phyloP scores from a whole-genome alignment of 53 echinoderm and acorn worm species.

The Mesocentrotus franciscanus region DNA sequence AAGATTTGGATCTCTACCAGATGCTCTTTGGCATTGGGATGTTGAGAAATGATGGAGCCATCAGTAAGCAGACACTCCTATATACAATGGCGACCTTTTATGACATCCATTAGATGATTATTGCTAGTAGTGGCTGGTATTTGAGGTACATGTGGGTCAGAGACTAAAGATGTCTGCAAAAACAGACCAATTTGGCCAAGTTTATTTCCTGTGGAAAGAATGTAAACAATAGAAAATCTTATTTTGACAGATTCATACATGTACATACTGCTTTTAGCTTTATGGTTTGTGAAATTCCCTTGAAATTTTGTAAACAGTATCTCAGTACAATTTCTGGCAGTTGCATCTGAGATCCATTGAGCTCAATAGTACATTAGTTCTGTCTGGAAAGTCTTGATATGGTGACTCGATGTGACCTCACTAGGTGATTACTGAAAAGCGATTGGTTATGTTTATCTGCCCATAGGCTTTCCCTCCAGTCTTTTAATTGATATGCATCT shows the following conservation, averaged over 20 bases:
- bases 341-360: neutral
- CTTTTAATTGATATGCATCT: slow-evolving; percentile 62
- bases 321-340: neutral
- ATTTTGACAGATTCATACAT: neutral
- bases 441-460: slow-evolving; percentile 52
- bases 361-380: slow-evolving; percentile 13
- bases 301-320: slow-evolving; percentile 9
- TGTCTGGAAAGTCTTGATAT: slow-evolving; percentile 25
- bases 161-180: slow-evolving; percentile 1
- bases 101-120: slow-evolving; percentile 39
- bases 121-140: neutral
- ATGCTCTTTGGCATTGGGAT: slow-evolving; percentile 28
- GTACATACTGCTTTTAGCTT: neutral
- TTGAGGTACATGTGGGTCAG: neutral
- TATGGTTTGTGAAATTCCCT: slow-evolving; percentile 12
- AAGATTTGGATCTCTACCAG: slow-evolving; percentile 45
- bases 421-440: slow-evolving; percentile 45
- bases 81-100: slow-evolving; percentile 45
- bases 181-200: neutral
- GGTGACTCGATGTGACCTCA: slow-evolving; percentile 42
- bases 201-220: slow-evolving; percentile 18
- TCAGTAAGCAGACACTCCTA: slow-evolving; percentile 20
- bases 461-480: slow-evolving; percentile 46
- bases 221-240: slow-evolving; percentile 29
- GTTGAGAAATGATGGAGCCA: slow-evolving; percentile 44